These are phyloP conservation scores for Dipodomys merriami DNA, from an alignment of 2,113 vertebrate genomes.

Conservation along the genomic window DNA sequence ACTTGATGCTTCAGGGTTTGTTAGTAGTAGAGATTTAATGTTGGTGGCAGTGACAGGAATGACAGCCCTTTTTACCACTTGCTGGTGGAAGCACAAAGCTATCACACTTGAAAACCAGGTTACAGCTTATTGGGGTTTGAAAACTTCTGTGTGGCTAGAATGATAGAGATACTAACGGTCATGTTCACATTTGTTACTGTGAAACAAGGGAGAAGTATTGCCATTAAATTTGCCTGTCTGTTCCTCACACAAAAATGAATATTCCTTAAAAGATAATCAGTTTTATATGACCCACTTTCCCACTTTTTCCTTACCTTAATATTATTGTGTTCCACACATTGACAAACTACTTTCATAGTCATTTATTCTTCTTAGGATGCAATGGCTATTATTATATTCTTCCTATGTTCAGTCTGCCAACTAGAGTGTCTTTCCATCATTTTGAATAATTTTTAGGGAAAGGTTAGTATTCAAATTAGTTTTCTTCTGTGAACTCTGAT, in stretches of 20 bases:
- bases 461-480: slow-evolving; percentile 19
- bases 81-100: slow-evolving; percentile 63
- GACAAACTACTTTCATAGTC: slow-evolving; percentile 5
- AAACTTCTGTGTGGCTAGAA: slow-evolving; percentile 16
- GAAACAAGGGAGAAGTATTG: slow-evolving; percentile 1
- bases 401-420: neutral
- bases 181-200: slow-evolving; percentile 41
- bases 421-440: neutral
- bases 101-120: slow-evolving; percentile 51
- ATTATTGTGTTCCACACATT: neutral
- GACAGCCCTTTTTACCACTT: slow-evolving; percentile 63
- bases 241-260: slow-evolving; percentile 7
- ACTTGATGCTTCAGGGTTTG: slow-evolving; percentile 47
- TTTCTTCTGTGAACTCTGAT: slow-evolving; percentile 50
- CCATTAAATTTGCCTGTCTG: slow-evolving; percentile 25
- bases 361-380: slow-evolving; percentile 21
- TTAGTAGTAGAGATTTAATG: slow-evolving; percentile 49
- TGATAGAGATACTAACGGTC: neutral
- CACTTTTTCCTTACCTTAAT: slow-evolving; percentile 20
- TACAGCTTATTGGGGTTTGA: neutral
- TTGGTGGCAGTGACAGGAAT: slow-evolving; percentile 63
- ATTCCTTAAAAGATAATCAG: slow-evolving; percentile 32
- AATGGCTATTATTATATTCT: slow-evolving; percentile 6
- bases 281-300: slow-evolving; percentile 11
- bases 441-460: slow-evolving; percentile 32